These are phyloP conservation scores for Alces alces DNA, from an alignment of 2,113 vertebrate species.

Conservation along the genomic window DNA sequence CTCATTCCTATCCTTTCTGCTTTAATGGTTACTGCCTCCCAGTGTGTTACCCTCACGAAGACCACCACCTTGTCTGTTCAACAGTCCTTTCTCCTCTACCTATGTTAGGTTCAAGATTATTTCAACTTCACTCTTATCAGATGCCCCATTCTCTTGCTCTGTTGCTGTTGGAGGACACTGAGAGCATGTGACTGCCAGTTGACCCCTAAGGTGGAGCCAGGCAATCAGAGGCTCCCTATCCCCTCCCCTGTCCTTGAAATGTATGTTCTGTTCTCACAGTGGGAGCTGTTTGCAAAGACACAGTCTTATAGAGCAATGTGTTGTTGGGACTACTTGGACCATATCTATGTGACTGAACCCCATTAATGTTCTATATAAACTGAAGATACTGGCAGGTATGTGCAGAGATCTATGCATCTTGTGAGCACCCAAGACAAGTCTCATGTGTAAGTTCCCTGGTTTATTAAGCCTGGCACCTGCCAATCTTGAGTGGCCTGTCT, in stretches of 20 bases:
- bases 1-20: background rate
- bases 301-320: background rate
- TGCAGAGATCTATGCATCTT: background rate
- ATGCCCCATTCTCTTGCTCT: background rate
- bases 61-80: background rate
- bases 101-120: background rate
- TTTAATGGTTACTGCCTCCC: background rate
- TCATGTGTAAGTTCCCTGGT: background rate
- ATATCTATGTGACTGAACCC: background rate
- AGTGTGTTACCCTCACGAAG: background rate
- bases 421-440: accelerated
- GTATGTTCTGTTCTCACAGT: background rate
- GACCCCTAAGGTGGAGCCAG: background rate
- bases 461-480: background rate
- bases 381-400: background rate
- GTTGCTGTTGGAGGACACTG: background rate
- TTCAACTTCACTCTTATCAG: background rate
- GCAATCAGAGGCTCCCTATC: background rate
- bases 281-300: background rate
- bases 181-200: background rate
- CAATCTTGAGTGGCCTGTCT: background rate
- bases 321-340: background rate
- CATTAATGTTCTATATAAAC: background rate
- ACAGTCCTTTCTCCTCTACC: background rate
- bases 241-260: background rate